phyloP scores from a whole-genome alignment of 1,140 invertebrate species.

The Stegodyphus mimosarum region DNA sequence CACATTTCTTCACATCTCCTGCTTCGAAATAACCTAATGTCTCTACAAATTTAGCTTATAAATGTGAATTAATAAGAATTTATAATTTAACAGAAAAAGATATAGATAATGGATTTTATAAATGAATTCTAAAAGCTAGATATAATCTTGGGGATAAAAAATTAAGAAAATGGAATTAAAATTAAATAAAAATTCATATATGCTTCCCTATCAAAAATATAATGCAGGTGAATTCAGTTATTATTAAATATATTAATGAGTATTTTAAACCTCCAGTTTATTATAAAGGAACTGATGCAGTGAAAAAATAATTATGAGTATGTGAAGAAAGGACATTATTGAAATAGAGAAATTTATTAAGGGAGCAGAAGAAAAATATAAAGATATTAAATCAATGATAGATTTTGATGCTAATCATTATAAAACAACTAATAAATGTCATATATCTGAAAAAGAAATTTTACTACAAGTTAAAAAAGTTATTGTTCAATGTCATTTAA shows the following conservation, averaged over 20 bases:
- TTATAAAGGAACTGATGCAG: too few species aligned
- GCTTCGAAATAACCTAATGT: too few species aligned
- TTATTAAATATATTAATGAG: background rate
- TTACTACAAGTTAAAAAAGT: background rate
- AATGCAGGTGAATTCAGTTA: background rate
- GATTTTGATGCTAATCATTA: background rate
- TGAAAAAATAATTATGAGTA: background rate
- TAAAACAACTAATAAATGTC: background rate
- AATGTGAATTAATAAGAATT: background rate
- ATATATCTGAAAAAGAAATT: background rate
- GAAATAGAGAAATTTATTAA: background rate
- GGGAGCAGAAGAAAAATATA: background rate
- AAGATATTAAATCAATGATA: background rate
- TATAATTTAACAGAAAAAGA: background rate
- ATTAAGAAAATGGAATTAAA: background rate
- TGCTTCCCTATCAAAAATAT: background rate
- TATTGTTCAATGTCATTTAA: background rate
- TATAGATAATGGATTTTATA: background rate
- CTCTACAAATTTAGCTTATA: slow-evolving; percentile 2
- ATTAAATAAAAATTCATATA: background rate
- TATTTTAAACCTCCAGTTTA: too few species aligned
- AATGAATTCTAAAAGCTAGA: background rate
- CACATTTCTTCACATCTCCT: too few species aligned
- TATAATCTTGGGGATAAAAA: background rate
- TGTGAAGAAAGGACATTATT: background rate